Evolutionary conservation across 2,888 invertebrate species (phyloP), one percentile per base, ranked within the genome.

Genomic region (Lissonota sp.): DNA sequence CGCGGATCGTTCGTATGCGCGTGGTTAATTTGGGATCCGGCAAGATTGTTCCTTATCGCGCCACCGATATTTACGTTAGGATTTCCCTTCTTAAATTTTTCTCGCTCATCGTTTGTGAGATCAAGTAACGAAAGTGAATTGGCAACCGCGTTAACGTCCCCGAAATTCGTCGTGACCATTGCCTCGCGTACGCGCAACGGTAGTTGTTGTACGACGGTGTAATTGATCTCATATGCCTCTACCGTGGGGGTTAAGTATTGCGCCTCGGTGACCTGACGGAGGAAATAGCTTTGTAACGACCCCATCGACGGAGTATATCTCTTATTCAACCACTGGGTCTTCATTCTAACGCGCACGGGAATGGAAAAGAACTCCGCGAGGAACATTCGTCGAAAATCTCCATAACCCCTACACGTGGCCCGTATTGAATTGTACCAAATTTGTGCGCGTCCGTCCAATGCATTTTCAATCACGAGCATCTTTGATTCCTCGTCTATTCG

Each of bases 61-160:
- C n/a, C n/a, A n/a, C n/a, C n/a, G n/a, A n/a, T n/a, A n/a, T n/a
- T n/a, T n/a, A n/a, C n/a, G n/a, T n/a, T n/a, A n/a, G n/a, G n/a
- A n/a, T n/a, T n/a, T n/a, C n/a, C n/a, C n/a, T n/a, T n/a, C n/a
- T n/a, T n/a, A n/a, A n/a, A 6, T 5, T 7, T n/a, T 8, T 49
- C 63, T 0, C 64, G 10, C 10, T 64, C 74, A 0, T 57, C 46
- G 10, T 40, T 39, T 0, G 55, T 39, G 8, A 57, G 0, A 14
- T 74, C 74, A 0, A 66, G 40, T 10, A 16, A 10, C 1, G 74
- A 39, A 6, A 73, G n/a, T 0, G 55, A 40, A n/a, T 63, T 63
- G 5, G 63, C 14, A 0, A 69, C 6, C 16, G 14, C 12, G 6
- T 53, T 69, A 10, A 46, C 53, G 58, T 71, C 39, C 6, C 37